These are phyloP conservation scores for Euura lappo DNA, from an alignment of 1,140 invertebrate genomes.

Conservation along the genomic window DNA sequence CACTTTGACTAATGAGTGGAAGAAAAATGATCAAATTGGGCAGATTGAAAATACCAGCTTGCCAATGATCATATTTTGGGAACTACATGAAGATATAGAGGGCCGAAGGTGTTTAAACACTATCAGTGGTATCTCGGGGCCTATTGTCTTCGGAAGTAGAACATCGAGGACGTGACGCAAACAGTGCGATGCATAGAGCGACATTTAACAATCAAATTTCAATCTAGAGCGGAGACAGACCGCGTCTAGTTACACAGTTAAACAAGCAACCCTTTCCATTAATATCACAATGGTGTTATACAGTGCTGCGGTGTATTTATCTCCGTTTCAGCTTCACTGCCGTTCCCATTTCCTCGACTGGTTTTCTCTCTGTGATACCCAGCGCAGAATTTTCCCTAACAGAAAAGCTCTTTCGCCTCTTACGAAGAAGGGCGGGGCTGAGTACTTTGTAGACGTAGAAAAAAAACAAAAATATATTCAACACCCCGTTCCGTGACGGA, in stretches of 20 bases:
- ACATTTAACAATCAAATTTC: constrained; percentile 55
- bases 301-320: constrained; percentile 49
- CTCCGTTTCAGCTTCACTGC: constrained; percentile 27
- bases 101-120: background rate
- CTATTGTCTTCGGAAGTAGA: constrained; percentile 1
- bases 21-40: too few species aligned
- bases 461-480: background rate
- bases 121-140: background rate
- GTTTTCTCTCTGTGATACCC: background rate
- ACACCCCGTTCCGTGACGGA: background rate
- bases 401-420: background rate
- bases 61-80: too few species aligned
- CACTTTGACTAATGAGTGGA: too few species aligned
- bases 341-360: constrained; percentile 28
- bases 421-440: background rate
- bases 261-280: constrained; percentile 57
- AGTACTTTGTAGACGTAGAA: too few species aligned
- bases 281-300: constrained; percentile 52
- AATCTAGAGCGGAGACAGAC: constrained; percentile 45
- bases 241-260: constrained; percentile 44
- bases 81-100: too few species aligned
- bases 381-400: background rate
- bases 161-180: constrained; percentile 41
- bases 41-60: too few species aligned
- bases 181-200: background rate